Evolutionary conservation across 2,113 vertebrate genomes (phyloP), one percentile per base, ranked within the genome.

Genomic region (Nycticryphes semicollaris): DNA sequence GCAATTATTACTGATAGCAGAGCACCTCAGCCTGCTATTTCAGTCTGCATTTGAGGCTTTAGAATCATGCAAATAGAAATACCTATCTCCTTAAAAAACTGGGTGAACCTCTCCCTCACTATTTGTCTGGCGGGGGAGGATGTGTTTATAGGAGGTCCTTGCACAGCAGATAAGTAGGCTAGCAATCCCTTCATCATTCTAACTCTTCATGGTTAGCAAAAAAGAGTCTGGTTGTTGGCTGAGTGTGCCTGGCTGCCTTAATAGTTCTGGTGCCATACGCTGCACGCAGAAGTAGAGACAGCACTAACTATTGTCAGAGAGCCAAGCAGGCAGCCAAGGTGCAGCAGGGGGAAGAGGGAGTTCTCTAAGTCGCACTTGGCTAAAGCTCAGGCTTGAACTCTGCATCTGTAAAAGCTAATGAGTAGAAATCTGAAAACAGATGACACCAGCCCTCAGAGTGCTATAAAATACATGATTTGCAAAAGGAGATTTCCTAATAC

Each of bases 81-180:
- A 72, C 4, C n/a, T 77, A 4, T 24, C 33, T 60, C 67, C 37
- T 59, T 76, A 31, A 56, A 75, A 84, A 68, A 22, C 3, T 25
- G 10, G 19, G 22, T 19, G 23, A 73, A 51, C 43, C 8, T 93
- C 30, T 74, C 20, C 25, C 25, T n/a, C 12, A 15, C 31, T 50
- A 18, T 54, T 75, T 3, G 4, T 20, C 30, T 76, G 51, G 5
- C 0, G 0, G 33, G 6, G 27, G 12, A 73, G 14, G 31, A 62
- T 30, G 28, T 68, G n/a, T 69, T 85, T 53, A 54, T n/a, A 73
- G 73, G 43, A 93, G 28, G 24, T 53, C 27, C 33, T 73, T 53
- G 43, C 21, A 50, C 14, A 50, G 22, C 41, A 68, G 30, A 64
- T 22, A 72, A 54, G 4, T 25, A n/a, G 1, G 3, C 27, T 8